Conservation (phyloP, 1,140 invertebrate genomes). For the Monomorium pharaonis region DNA sequence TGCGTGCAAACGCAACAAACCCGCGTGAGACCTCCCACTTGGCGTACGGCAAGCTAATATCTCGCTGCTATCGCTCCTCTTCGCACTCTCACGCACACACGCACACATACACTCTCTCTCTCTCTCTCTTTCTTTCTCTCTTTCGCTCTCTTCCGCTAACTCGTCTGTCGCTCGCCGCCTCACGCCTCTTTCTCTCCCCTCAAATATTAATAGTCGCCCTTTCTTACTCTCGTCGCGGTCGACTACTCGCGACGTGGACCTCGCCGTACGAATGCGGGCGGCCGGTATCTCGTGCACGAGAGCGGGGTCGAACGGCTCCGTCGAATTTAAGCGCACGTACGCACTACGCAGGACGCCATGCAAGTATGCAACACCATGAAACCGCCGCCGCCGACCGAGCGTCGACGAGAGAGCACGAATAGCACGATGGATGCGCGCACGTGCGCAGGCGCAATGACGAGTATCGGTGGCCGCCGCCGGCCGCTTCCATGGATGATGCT, state of each 20-base stretch:
- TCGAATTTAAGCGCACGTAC: neutral
- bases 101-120: neutral
- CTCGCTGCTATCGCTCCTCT: slow-evolving; percentile 11
- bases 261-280: slow-evolving; percentile 8
- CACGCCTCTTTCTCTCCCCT: neutral
- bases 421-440: neutral
- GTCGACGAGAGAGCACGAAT: neutral
- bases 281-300: slow-evolving; percentile 31
- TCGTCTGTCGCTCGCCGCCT: neutral
- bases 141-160: neutral
- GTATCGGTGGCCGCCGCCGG: neutral
- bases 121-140: neutral
- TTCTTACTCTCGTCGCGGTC: slow-evolving; percentile 50
- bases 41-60: slow-evolving; percentile 36
- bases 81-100: neutral
- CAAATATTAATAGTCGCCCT: slow-evolving; percentile 58
- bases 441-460: neutral
- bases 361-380: neutral
- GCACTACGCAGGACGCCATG: slow-evolving; percentile 58
- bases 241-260: slow-evolving; percentile 40
- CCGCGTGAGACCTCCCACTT: slow-evolving; percentile 1
- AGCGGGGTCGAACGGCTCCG: neutral
- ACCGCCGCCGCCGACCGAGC: neutral
- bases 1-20: slow-evolving; percentile 25
- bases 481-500: neutral